Percentiles rank a stretch among this genome's conserved stretches.
Evolutionary conservation across 2,113 vertebrate species (phyloP).

Genomic region (Malurus cyaneus): DNA sequence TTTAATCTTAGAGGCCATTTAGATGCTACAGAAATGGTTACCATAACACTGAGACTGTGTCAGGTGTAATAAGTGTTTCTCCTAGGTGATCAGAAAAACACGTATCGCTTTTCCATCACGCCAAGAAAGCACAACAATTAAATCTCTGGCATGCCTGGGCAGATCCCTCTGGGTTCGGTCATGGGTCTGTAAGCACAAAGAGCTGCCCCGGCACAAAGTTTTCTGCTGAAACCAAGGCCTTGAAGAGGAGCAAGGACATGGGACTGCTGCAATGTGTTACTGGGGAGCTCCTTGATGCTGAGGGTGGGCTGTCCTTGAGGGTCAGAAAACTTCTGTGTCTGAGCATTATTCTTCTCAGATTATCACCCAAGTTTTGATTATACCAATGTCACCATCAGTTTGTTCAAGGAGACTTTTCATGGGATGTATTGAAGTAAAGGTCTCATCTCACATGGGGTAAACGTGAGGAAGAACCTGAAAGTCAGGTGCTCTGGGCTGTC

Average conservation of each 20-base stretch:
- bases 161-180: not conserved
- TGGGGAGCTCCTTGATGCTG: not conserved
- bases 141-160: not conserved
- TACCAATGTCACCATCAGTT: not conserved
- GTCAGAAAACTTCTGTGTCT: not conserved
- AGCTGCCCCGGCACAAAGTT: fast-evolving
- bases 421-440: not conserved
- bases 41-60: not conserved
- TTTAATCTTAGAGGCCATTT: conserved; percentile 18
- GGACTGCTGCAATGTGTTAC: not conserved
- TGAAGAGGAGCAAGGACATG: not conserved
- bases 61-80: not conserved
- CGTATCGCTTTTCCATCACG: fast-evolving
- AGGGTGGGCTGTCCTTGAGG: not conserved
- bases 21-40: not conserved
- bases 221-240: not conserved
- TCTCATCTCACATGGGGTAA: not conserved
- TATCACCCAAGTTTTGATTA: not conserved
- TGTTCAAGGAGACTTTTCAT: not conserved
- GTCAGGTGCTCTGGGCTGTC: not conserved
- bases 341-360: not conserved
- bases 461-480: fast-evolving
- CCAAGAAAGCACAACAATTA: not conserved
- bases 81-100: not conserved
- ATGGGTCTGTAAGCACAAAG: not conserved